Evolutionary conservation across 2,113 vertebrate genomes (phyloP), one percentile per base, ranked within the genome.

Genomic region (Onychostoma macrolepis): DNA sequence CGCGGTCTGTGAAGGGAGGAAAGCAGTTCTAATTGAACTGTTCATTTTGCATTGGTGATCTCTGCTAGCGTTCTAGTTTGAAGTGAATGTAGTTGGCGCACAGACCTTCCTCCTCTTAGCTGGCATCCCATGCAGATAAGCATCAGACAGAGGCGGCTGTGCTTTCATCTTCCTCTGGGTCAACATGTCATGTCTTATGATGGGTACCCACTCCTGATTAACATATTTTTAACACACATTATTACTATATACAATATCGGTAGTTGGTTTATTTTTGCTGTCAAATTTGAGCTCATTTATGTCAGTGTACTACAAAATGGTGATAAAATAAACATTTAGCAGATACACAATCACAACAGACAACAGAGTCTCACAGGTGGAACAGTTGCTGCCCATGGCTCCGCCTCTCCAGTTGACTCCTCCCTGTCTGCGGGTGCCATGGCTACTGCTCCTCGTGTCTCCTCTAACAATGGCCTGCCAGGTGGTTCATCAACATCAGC

Each of bases 91-190:
- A 1, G 21, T 11, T 26, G 67, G 3, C 92, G 53, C 38, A 21
- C 33, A 88, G 90, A 98, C 97, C 96, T 98, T 98, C 76, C 97
- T 95, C 88, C 97, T 96, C 85, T 98, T 98, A 4, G 97, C 97
- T 0, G 97, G 97, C 97, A 97, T 98, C 83, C 97, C 97, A 4
- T 97, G 96, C 89, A 98, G 91, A 91, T 98, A 98, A 45, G 97
- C 97, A 0, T 98, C 97, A 0, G 97, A 97, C 90, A 98, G 67
- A 0, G 97, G 97, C 0, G 97, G 97, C 94, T 98, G 97, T 13
- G 96, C 95, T 87, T 98, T 98, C 90, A 97, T 96, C 92, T 97
- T 97, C 89, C 97, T 96, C 94, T 98, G 97, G 75, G 93, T 96
- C 91, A 97, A 94, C 92, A 98, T 95, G 77, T 98, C 97, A 89